Base-by-base conservation (phyloP, 2,797 vertebrate genomes). In the Lagodon rhomboides region DNA sequence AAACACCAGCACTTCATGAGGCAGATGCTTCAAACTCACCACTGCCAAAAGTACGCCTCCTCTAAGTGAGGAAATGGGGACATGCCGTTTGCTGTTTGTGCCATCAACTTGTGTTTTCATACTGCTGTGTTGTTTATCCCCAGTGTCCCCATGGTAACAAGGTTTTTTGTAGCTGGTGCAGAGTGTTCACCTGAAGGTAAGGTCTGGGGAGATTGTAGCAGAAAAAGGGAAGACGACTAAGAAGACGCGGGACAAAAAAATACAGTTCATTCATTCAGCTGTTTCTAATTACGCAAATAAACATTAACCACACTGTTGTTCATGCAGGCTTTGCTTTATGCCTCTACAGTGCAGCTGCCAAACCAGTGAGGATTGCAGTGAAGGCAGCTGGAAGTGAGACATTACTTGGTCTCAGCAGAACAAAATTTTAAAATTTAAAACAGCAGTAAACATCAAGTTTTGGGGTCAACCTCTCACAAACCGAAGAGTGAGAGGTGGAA, bases 101-200 rank as follows among this genome's bases (percentile, higher is more conserved):
- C 54, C 17, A 77, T 44, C 55, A 56, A 55, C 44, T 68, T 43
- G 23, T 61, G 55, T 70, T 80, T 82, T 85, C 41, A 68, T 25
- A 18, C 41, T 20, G 20, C 27, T 47, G 65, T 66, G 73, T 82
- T 76, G 77, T 85, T 87, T 78, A 68, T 71, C 3, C 3, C 43
- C 49, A 54, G 11, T 22, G 59, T 86, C 51, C 53, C 82, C 60
- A 75, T 83, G 81, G 83, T 27, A 62, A 77, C 77, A 56, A 34
- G n/a, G 30, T 68, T 41, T 68, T 34, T 55, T 63, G n/a, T 25
- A 27, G 25, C n/a, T 30, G 6, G 56, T 55, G 18, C 67, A 53
- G 64, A 69, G 44, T 20, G 51, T 61, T 73, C 54, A 65, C 44
- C 38, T 38, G 17, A 8, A 84, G 54, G 22, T 61, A 51, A 71